Evolutionary conservation across 2,113 vertebrate species (phyloP).

Genomic region (Prinia subflava): DNA sequence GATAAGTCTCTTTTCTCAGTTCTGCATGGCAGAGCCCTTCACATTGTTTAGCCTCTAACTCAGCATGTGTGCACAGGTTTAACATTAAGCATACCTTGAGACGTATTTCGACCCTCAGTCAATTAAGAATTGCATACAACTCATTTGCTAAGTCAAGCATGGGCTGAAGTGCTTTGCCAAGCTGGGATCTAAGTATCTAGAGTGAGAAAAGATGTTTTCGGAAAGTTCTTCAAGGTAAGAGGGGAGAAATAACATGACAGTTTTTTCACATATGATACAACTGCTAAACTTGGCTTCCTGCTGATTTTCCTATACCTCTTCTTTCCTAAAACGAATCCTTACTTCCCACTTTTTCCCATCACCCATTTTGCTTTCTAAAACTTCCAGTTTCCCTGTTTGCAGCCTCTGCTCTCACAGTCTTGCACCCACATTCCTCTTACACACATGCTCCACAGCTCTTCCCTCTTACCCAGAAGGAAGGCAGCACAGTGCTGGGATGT

Average conservation of each 20-base stretch:
- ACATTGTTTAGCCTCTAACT: neutral
- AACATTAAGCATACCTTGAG: neutral
- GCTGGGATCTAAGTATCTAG: neutral
- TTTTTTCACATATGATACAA: neutral
- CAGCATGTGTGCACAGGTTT: neutral
- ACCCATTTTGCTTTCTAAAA: neutral
- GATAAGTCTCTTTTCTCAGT: neutral
- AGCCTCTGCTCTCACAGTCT: neutral
- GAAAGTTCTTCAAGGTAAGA: neutral
- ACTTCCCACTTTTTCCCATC: neutral
- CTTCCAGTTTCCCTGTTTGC: neutral
- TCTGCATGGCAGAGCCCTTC: neutral
- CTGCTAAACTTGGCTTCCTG: neutral
- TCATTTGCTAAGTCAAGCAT: neutral
- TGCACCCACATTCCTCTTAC: neutral
- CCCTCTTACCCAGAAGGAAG: neutral
- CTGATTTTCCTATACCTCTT: neutral
- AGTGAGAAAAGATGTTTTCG: neutral
- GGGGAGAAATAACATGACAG: neutral
- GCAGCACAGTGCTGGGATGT: neutral
- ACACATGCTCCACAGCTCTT: neutral
- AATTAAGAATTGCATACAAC: neutral
- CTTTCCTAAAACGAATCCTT: neutral
- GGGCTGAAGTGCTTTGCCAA: neutral
- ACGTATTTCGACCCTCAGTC: neutral